These are phyloP conservation scores for Agrotis ipsilon DNA, from an alignment of 2,888 invertebrate species.

Conservation along the genomic window DNA sequence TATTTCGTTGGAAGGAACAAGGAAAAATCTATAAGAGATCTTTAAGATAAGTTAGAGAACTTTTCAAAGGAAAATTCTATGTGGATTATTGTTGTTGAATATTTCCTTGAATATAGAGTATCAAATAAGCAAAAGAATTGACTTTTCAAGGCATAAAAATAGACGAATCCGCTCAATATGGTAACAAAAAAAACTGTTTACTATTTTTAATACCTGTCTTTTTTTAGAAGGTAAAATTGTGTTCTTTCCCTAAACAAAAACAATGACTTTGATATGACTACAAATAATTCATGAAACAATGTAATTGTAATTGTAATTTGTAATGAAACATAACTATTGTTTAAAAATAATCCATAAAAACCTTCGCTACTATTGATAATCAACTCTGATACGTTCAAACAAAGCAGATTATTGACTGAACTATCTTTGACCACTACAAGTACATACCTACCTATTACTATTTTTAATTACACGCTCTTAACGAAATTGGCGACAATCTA, in stretches of 20 bases:
- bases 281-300: slow-evolving; percentile 38
- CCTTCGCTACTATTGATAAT: slow-evolving; percentile 47
- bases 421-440: slow-evolving; percentile 34
- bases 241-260: background rate
- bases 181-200: background rate
- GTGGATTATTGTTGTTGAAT: background rate
- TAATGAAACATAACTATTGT: slow-evolving; percentile 33
- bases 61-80: slow-evolving; percentile 3
- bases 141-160: background rate
- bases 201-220: background rate
- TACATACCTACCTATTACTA: slow-evolving; percentile 30
- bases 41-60: background rate
- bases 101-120: no score
- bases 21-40: slow-evolving; percentile 21
- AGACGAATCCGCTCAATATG: no score
- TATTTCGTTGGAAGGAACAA: slow-evolving; percentile 39
- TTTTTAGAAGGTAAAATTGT: background rate
- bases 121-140: no score
- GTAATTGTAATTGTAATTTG: no score
- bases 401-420: slow-evolving; percentile 48
- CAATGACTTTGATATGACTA: slow-evolving; percentile 7
- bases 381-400: slow-evolving; percentile 34
- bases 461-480: slow-evolving; percentile 47
- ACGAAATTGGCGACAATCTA: slow-evolving; percentile 64
- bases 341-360: slow-evolving; percentile 38